phyloP scores from a whole-genome alignment of 1,140 invertebrate species.

The Hypothenemus hampei region DNA sequence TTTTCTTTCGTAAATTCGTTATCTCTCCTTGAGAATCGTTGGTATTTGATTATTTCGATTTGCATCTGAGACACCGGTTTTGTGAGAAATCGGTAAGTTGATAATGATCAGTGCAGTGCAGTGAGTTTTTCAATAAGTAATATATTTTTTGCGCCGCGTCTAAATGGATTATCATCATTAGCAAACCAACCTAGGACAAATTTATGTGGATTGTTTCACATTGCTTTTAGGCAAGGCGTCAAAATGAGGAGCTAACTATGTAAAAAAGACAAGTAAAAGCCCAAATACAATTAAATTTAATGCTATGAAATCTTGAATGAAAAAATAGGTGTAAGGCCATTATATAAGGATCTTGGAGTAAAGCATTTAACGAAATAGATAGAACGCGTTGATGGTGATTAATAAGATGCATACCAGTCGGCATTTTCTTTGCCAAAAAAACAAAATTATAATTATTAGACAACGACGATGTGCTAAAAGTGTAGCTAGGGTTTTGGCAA shows the following conservation, averaged over 20 bases:
- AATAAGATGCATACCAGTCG: slow-evolving; percentile 1
- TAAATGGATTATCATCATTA: too few relatives aligned
- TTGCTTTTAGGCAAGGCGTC: too few relatives aligned
- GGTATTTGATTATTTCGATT: neutral
- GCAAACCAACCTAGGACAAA: too few relatives aligned
- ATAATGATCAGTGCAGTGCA: slow-evolving; percentile 33
- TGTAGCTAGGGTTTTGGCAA: slow-evolving; percentile 59
- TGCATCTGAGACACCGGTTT: slow-evolving; percentile 12
- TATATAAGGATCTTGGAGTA: too few relatives aligned
- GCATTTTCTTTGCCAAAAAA: slow-evolving; percentile 60
- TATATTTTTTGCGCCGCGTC: neutral
- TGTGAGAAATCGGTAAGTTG: slow-evolving; percentile 31
- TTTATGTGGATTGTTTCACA: too few relatives aligned
- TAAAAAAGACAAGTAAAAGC: too few relatives aligned
- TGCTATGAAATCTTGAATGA: too few relatives aligned
- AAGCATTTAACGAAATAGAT: too few relatives aligned
- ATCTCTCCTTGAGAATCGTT: neutral
- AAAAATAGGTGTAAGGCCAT: too few relatives aligned
- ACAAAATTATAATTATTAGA: slow-evolving; percentile 51
- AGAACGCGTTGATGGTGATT: slow-evolving; percentile 8
- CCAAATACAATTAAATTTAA: too few relatives aligned
- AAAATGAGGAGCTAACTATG: too few relatives aligned
- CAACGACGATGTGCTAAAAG: slow-evolving; percentile 63
- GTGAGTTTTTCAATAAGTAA: slow-evolving; percentile 16
- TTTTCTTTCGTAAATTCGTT: neutral